phyloP scores from a whole-genome alignment of 2,888 invertebrate species.

The Emmelina monodactyla region DNA sequence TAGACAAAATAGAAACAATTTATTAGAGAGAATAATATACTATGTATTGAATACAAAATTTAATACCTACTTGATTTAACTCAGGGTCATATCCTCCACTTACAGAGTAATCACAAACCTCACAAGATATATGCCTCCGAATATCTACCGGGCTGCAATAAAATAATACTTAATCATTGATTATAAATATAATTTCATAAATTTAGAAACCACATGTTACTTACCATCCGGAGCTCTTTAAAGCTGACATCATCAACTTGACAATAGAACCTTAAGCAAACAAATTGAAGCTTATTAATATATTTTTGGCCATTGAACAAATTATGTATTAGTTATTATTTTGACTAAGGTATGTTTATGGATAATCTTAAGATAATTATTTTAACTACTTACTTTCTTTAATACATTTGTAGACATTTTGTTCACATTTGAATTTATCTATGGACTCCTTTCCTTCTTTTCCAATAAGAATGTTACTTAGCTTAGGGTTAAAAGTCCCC shows the following conservation, averaged over 20 bases:
- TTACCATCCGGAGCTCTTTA: conserved; percentile 82
- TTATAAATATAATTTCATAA: conserved; percentile 6
- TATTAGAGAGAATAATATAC: background rate
- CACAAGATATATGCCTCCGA: conserved; percentile 89
- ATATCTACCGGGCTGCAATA: conserved; percentile 79
- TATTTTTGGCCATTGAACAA: too few species aligned
- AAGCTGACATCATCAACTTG: conserved; percentile 84
- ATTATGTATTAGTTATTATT: too few species aligned
- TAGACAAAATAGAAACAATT: background rate
- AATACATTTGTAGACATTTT: conserved; percentile 77
- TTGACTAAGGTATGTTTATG: too few species aligned
- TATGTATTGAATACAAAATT: background rate
- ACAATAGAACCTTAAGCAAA: conserved; percentile 73
- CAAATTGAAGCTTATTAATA: too few species aligned
- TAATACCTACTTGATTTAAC: conserved; percentile 72
- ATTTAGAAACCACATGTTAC: conserved; percentile 19
- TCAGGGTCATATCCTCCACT: conserved; percentile 92
- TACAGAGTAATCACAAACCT: conserved; percentile 83
- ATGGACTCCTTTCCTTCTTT: conserved; percentile 74
- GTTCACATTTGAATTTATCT: conserved; percentile 80
- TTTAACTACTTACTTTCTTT: conserved; percentile 67
- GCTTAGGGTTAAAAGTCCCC: conserved; percentile 64
- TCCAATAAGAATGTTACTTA: conserved; percentile 65
- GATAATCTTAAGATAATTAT: background rate
- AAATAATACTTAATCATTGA: conserved; percentile 8